Evolutionary conservation across 2,888 invertebrate genomes (phyloP).

Genomic region (Phania funesta): DNA sequence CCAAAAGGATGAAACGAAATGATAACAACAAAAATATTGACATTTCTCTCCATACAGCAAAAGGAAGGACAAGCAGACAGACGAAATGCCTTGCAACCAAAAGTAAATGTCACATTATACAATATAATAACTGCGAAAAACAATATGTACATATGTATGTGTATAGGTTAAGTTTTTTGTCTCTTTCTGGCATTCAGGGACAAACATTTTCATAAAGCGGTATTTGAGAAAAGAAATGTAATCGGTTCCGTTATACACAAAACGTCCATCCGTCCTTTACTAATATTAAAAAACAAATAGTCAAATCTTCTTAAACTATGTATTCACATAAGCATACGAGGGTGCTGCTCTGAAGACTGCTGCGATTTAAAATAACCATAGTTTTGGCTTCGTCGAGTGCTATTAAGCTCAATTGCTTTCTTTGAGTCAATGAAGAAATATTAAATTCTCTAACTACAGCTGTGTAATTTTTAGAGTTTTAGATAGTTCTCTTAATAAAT

Average conservation of each 20-base stretch:
- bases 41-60: slow-evolving; percentile 14
- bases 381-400: too few species aligned
- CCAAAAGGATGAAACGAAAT: slow-evolving; percentile 31
- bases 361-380: too few species aligned
- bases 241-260: background rate
- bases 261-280: background rate
- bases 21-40: slow-evolving; percentile 23
- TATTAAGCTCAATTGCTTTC: too few species aligned
- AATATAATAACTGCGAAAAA: background rate
- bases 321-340: too few species aligned
- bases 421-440: too few species aligned
- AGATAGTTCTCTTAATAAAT: too few species aligned
- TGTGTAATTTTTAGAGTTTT: too few species aligned
- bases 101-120: background rate
- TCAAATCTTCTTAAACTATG: too few species aligned
- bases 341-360: too few species aligned
- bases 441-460: too few species aligned
- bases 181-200: background rate
- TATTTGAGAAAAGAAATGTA: background rate
- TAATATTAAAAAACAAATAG: too few species aligned
- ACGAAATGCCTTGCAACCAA: slow-evolving; percentile 14
- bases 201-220: background rate
- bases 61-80: background rate
- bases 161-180: background rate
- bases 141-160: background rate